Evolutionary conservation across 64 coral and sea anemone genomes (phyloP), one percentile per base, ranked within the genome.

Genomic region (Acropora yongei): DNA sequence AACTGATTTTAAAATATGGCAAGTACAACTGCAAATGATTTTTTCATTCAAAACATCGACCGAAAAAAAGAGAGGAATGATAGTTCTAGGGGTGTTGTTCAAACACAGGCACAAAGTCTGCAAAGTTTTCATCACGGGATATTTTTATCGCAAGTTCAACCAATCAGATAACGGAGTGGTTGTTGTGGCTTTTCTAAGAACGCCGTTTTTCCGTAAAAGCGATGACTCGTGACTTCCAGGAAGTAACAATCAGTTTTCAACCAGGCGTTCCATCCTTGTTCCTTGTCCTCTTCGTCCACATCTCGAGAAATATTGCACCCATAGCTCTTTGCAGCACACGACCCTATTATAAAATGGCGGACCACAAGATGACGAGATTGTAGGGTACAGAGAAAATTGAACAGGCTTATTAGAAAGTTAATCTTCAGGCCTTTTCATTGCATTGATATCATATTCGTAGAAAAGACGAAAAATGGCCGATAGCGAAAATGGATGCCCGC

Each of bases 381-480:
- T 1, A 55, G 30, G 30, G 30, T 30, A 30, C 30, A 30, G 30
- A 30, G 30, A 30, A 30, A 30, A 30, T 30, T 30, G 30, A 30
- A 30, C 30, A 30, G 30, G 30, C 30, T 30, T 30, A 30, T 30
- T 30, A 30, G 42, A 46, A 51, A 11, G 2, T 2, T 1, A 0
- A 20, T 40, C 41, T 40, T 30, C 16, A 63, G 60, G n/a, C 40
- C n/a, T 74, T 74, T 74, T 74, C 16, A 63, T 63, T 55, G 10
- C 16, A 63, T 63, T 55, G 10, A 63, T 13, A 13, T 55, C 51
- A 4, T 55, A 9, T 55, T 55, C 9, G 4, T 11, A 63, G 14
- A 63, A 14, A 13, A 63, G 60, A 63, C 2, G 16, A 17, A 84
- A 84, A 88, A 94, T 94, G 92, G 87, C 87, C 55, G 87, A 94